Base-by-base conservation (phyloP, 1,140 invertebrate genomes). In the Drosophila littoralis region DNA sequence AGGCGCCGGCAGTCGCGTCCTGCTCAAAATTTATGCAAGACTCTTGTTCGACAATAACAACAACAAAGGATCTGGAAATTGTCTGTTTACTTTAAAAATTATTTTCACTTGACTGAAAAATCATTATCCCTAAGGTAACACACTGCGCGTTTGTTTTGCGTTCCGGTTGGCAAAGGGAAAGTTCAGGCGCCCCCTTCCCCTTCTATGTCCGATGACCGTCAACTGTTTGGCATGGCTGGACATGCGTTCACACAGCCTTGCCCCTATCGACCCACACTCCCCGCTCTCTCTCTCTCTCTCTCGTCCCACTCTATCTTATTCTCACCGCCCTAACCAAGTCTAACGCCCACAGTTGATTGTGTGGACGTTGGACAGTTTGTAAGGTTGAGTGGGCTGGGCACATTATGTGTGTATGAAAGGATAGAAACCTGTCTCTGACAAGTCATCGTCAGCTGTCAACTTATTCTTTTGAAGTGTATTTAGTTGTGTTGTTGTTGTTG, bases 381-480 rank as follows among this genome's bases (percentile, higher is more conserved):
- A 57, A 65, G 43, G 38, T 48, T 43, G 46, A 22, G 38, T 28
- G 68, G 50, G 48, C 57, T 57, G 43, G 48, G 71, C 66, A 86
- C 75, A 82, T 78, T 80, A 81, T 84, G 66, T 83, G 75, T 81
- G 70, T 83, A 70, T 80, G 74, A 90, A 91, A 91, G 83, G 89
- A 91, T 91, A 78, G 83, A 91, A 75, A 91, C 89, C 89, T 91
- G 88, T 91, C 88, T 75, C 83, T 91, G 88, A 91, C 88, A 91
- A 91, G 88, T 91, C 88, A 91, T 91, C 88, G 88, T 91, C 88
- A 91, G 88, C 89, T 91, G 88, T 91, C 88, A 91, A 91, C 88
- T 91, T 91, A 91, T 91, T 91, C 88, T 91, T 91, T 91, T 91
- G 88, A 91, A 91, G 88, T 91, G 88, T 91, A 84, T 91, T 91